Percentiles rank a stretch among this genome's conserved stretches.
These are phyloP conservation scores for Arrhamphus sclerolepis DNA, from an alignment of 2,797 vertebrate species.

Conservation along the genomic window DNA sequence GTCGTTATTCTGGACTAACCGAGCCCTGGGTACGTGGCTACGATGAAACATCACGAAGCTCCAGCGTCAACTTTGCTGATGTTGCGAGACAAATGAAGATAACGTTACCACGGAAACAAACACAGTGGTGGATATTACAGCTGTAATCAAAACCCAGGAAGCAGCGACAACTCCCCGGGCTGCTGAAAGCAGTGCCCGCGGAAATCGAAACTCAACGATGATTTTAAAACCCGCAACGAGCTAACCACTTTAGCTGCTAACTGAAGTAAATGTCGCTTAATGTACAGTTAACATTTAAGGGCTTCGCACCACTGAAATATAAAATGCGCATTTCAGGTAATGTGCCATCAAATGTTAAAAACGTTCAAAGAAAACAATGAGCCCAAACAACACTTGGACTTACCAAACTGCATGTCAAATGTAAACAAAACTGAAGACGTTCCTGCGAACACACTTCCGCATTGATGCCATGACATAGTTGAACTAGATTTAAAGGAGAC, in stretches of 20 bases:
- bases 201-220: constrained; percentile 47
- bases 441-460: constrained; percentile 52
- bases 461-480: constrained; percentile 48
- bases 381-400: constrained; percentile 8
- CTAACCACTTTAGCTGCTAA: constrained; percentile 34
- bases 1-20: not conserved
- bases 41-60: constrained; percentile 55
- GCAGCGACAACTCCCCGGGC: no score
- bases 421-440: constrained; percentile 57
- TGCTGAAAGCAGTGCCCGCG: not conserved
- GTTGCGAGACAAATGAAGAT: not conserved
- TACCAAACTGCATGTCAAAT: constrained; percentile 44
- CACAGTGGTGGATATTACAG: not conserved
- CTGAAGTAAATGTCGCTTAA: not conserved
- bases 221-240: not conserved
- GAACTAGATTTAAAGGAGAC: constrained; percentile 44
- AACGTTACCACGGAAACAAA: not conserved
- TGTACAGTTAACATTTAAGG: no score
- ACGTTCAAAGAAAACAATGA: not conserved
- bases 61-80: constrained; percentile 42
- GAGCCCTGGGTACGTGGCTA: constrained; percentile 11
- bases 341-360: not conserved
- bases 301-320: not conserved
- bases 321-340: rapidly evolving
- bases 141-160: not conserved